These are phyloP conservation scores for Hyppa rectilinea DNA, from an alignment of 2,888 invertebrate genomes.

Conservation along the genomic window DNA sequence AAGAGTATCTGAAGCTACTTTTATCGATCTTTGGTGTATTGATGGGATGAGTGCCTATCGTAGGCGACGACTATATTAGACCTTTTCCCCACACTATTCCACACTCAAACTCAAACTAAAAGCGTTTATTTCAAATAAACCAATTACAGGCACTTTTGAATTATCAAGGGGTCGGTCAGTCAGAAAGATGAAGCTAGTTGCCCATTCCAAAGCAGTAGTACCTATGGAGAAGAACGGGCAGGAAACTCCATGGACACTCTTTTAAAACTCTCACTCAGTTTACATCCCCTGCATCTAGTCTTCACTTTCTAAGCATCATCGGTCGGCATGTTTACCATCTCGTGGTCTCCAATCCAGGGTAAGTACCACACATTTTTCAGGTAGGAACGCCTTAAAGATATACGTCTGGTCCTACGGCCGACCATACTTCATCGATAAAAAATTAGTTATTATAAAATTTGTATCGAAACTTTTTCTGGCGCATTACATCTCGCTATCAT, in stretches of 20 bases:
- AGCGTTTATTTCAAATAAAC: too few species aligned
- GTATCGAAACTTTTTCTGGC: constrained; percentile 25
- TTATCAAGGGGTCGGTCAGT: too few species aligned
- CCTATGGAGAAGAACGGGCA: too few species aligned
- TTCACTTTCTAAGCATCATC: neutral
- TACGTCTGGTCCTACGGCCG: too few species aligned
- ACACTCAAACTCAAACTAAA: too few species aligned
- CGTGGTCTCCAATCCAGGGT: neutral
- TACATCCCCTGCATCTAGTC: neutral
- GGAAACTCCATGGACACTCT: too few species aligned
- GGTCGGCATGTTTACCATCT: neutral
- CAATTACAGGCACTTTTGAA: too few species aligned
- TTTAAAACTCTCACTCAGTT: neutral
- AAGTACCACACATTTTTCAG: neutral
- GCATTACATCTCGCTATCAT: constrained; percentile 65
- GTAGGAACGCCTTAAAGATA: neutral
- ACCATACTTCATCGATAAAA: neutral
- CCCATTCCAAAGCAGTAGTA: too few species aligned
- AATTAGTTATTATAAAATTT: constrained; percentile 14
- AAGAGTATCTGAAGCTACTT: neutral
- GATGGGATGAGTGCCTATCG: neutral
- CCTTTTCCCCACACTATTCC: neutral
- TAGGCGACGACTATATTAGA: too few species aligned
- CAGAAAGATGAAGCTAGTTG: too few species aligned
- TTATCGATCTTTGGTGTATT: neutral